Evolutionary conservation across 2,797 vertebrate species (phyloP).

Genomic region (Okamejei kenojei): DNA sequence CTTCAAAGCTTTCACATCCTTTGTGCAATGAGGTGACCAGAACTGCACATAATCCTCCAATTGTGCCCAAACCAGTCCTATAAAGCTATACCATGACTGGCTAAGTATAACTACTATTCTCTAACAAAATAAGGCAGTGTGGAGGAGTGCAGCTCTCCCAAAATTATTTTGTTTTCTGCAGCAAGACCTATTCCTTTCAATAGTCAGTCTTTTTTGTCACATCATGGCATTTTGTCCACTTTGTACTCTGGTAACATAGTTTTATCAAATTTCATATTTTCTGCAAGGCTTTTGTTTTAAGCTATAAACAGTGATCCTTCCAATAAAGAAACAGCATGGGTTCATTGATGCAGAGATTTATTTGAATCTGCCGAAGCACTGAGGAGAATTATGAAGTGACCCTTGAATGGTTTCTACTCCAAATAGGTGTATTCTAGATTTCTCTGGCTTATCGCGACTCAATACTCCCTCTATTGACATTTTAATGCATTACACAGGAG

Average conservation of each 20-base stretch:
- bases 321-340: not conserved
- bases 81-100: too few species aligned
- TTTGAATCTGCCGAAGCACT: not conserved
- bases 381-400: not conserved
- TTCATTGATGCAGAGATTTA: not conserved
- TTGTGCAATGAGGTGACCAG: too few species aligned
- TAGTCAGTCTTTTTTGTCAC: too few species aligned
- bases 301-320: not conserved
- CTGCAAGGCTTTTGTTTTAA: not conserved
- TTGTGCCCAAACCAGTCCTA: too few species aligned
- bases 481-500: not conserved
- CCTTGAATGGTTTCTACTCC: not conserved
- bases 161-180: not conserved
- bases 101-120: too few species aligned
- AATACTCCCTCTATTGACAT: not conserved
- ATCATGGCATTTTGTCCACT: not conserved
- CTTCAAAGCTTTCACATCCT: too few species aligned
- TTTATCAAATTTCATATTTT: not conserved
- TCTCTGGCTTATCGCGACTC: not conserved
- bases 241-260: not conserved
- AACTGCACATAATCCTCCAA: too few species aligned
- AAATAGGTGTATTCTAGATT: not conserved
- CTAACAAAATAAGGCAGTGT: not conserved
- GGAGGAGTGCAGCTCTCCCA: not conserved
- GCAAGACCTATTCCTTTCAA: not conserved